phyloP scores from a whole-genome alignment of 2,797 vertebrate species.

The Pseudochaenichthys georgianus region DNA sequence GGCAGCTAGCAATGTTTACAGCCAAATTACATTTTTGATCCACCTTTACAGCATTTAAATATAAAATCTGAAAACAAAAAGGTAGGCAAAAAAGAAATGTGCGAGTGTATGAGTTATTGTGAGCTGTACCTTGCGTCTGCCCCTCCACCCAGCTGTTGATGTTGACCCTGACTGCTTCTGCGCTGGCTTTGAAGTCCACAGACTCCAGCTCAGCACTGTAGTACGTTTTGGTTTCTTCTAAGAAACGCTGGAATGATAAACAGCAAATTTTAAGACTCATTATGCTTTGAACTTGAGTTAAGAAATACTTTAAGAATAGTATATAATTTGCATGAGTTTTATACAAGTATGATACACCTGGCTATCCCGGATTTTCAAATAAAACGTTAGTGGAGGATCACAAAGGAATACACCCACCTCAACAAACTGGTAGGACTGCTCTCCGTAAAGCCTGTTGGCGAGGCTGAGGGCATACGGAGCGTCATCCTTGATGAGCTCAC shows the following conservation, averaged over 20 bases:
- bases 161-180: slow-evolving; percentile 78
- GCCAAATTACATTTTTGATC: too few relatives aligned
- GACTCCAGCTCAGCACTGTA: slow-evolving; percentile 83
- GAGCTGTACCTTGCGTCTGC: slow-evolving; percentile 84
- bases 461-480: slow-evolving; percentile 79
- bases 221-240: slow-evolving; percentile 76
- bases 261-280: neutral
- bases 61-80: too few relatives aligned
- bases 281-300: neutral
- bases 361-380: too few relatives aligned
- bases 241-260: slow-evolving; percentile 80
- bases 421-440: slow-evolving; percentile 82
- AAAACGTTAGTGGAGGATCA: neutral
- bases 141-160: slow-evolving; percentile 90
- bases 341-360: too few relatives aligned
- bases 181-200: slow-evolving; percentile 80
- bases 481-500: slow-evolving; percentile 77
- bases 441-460: slow-evolving; percentile 89
- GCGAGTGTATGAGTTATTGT: neutral
- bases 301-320: neutral
- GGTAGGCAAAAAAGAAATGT: too few relatives aligned
- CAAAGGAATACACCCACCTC: slow-evolving; percentile 65
- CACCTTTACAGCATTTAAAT: too few relatives aligned
- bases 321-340: too few relatives aligned
- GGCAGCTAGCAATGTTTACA: too few relatives aligned